Evolutionary conservation across 2,113 vertebrate genomes (phyloP).

Genomic region (Corythoichthys intestinalis): DNA sequence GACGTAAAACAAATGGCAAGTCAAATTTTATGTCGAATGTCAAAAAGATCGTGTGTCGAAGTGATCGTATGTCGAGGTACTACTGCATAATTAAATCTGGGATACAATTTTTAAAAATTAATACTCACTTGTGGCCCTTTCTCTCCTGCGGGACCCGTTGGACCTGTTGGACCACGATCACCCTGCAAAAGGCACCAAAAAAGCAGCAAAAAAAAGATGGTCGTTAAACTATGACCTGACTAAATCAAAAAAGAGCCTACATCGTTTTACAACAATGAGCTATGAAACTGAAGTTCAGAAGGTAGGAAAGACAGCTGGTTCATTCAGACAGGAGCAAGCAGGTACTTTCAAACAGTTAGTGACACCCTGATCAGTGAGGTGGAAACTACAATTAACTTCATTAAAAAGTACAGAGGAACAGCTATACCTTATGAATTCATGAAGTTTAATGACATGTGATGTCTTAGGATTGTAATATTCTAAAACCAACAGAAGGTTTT

Average conservation of each 20-base stretch:
- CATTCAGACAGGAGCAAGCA: slow-evolving; percentile 9
- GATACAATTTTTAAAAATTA: not conserved
- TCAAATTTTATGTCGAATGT: too few species aligned
- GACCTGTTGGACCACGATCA: slow-evolving; percentile 86
- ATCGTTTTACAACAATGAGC: slow-evolving; percentile 22
- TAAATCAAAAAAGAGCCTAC: slow-evolving; percentile 9
- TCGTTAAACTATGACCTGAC: slow-evolving; percentile 37
- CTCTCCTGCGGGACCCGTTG: slow-evolving; percentile 85
- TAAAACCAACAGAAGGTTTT: not conserved
- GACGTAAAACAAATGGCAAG: too few species aligned
- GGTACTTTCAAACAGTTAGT: slow-evolving; percentile 31
- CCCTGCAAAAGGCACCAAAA: slow-evolving; percentile 72
- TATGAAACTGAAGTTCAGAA: slow-evolving; percentile 33
- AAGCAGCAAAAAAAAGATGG: not conserved
- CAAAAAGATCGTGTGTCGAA: too few species aligned
- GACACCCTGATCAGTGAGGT: slow-evolving; percentile 15
- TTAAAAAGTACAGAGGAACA: slow-evolving; percentile 6
- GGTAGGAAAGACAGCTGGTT: slow-evolving; percentile 31
- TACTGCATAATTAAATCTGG: too few species aligned
- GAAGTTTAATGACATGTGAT: slow-evolving; percentile 22
- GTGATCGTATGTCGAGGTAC: too few species aligned
- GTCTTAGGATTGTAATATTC: slow-evolving; percentile 5
- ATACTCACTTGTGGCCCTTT: slow-evolving; percentile 85
- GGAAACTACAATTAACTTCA: slow-evolving; percentile 18
- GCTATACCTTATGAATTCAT: slow-evolving; percentile 1